Evolutionary conservation across 1,140 invertebrate species (phyloP).

Genomic region (Zaprionus ornatus): DNA sequence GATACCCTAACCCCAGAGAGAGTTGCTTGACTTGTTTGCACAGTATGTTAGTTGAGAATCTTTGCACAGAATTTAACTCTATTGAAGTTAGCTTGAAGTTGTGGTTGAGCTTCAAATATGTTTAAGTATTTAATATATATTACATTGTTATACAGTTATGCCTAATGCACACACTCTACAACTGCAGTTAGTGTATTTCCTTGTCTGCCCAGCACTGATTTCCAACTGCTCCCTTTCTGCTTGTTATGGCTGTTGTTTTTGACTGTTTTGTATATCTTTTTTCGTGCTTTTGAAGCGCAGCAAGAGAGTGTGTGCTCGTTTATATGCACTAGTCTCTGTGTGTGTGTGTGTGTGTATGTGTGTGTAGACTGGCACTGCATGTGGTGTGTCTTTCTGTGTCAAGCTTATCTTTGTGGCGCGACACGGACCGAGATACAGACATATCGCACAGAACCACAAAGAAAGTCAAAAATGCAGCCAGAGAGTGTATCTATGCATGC

Average conservation of each 20-base stretch:
- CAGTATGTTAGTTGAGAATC: too few species aligned
- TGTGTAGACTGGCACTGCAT: conserved; percentile 18
- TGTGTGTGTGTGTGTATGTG: conserved; percentile 8
- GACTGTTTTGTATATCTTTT: conserved; percentile 14
- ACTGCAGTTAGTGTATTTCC: neutral
- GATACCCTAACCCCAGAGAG: neutral
- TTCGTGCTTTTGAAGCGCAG: neutral
- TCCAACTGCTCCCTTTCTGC: neutral
- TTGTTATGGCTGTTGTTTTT: conserved; percentile 21
- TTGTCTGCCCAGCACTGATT: neutral
- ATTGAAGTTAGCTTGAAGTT: too few species aligned
- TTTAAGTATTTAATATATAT: neutral
- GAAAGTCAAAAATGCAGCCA: conserved; percentile 40
- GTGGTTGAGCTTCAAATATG: neutral
- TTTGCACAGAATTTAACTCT: too few species aligned
- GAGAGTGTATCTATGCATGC: neutral
- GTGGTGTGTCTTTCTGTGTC: conserved; percentile 43
- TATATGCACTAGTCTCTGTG: neutral
- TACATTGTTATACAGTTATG: neutral
- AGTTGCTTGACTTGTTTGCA: neutral
- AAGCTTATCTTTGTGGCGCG: conserved; percentile 48
- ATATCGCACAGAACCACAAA: conserved; percentile 20
- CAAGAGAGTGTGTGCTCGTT: neutral
- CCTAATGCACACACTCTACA: neutral
- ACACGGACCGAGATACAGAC: conserved; percentile 15